A percentile compares a stretch with the other conserved stretches of the same genome.
phyloP scores from a whole-genome alignment of 2,797 vertebrate genomes.

The Gephyroberyx darwinii region DNA sequence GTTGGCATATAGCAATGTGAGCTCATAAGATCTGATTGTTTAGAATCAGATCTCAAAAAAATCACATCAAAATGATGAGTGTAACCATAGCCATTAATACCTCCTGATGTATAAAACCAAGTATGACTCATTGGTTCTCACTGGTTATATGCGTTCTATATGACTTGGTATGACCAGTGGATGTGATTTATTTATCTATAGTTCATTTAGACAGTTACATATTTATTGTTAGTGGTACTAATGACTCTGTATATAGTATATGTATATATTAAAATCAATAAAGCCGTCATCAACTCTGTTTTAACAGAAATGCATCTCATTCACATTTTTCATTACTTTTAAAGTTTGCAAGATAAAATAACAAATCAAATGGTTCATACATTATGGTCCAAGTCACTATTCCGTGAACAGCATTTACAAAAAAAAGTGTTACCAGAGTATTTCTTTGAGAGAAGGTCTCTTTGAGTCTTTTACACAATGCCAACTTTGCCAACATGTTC shows the following conservation, averaged over 20 bases:
- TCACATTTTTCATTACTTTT: not conserved
- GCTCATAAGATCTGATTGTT: not conserved
- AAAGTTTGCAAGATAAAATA: too few species aligned
- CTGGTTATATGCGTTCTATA: not conserved
- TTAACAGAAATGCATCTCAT: not conserved
- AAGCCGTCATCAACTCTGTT: constrained; percentile 32
- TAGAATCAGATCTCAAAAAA: too few species aligned
- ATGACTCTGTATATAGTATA: constrained; percentile 30
- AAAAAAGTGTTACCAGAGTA: too few species aligned
- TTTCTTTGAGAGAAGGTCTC: too few species aligned
- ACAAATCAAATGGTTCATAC: too few species aligned
- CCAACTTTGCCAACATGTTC: too few species aligned
- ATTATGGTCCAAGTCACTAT: too few species aligned
- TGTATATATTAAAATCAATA: constrained; percentile 48
- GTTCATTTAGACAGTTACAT: not conserved
- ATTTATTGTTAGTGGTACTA: constrained; percentile 10
- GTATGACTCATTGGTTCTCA: not conserved
- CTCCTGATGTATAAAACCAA: not conserved
- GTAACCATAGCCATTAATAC: not conserved
- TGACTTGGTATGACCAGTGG: constrained; percentile 3
- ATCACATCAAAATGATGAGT: not conserved
- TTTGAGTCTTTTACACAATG: too few species aligned
- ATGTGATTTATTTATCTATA: constrained; percentile 2
- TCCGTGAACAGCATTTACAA: not conserved
- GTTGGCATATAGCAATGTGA: too few species aligned